A percentile compares a stretch with the other conserved stretches of the same genome.
Evolutionary conservation across 1,140 invertebrate genomes (phyloP).

Genomic region (Pygmarrhopalites habei): DNA sequence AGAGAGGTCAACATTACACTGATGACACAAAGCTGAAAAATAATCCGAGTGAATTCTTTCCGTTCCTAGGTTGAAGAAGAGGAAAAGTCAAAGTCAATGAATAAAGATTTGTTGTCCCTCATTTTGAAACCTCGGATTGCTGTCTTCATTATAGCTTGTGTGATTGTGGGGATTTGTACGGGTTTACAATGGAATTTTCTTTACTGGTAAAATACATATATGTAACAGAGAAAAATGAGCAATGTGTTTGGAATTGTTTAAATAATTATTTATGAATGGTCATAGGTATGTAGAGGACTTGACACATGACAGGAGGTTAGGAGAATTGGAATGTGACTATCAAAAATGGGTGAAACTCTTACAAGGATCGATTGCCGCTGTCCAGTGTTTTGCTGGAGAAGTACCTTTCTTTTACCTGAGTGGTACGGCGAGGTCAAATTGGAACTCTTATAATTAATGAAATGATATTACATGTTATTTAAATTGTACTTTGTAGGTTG

Average conservation of each 20-base stretch:
- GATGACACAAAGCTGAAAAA: too few relatives aligned
- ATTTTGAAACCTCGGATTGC: conserved; percentile 56
- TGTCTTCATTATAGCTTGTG: conserved; percentile 67
- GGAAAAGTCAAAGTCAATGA: conserved; percentile 25
- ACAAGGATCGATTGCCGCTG: conserved; percentile 66
- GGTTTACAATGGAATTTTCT: conserved; percentile 80
- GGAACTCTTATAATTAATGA: too few relatives aligned
- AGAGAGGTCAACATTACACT: too few relatives aligned
- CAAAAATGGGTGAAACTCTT: conserved; percentile 58
- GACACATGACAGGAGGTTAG: conserved; percentile 47
- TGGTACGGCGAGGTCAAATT: too few relatives aligned
- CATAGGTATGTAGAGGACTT: conserved; percentile 63
- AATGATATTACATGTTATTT: too few relatives aligned
- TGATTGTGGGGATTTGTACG: conserved; percentile 73
- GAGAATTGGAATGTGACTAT: conserved; percentile 42
- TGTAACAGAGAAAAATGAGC: too few relatives aligned
- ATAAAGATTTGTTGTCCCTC: conserved; percentile 54
- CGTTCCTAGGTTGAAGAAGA: conserved; percentile 20
- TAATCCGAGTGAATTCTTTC: too few relatives aligned
- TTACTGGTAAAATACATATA: conserved; percentile 63
- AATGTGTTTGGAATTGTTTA: not conserved
- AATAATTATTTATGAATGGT: conserved; percentile 6
- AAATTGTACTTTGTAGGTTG: too few relatives aligned
- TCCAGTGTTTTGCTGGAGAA: conserved; percentile 79
- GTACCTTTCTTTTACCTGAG: conserved; percentile 81